A percentile compares a stretch with the other conserved stretches of the same genome.
phyloP scores from a whole-genome alignment of 2,113 vertebrate genomes.

The Dipodomys merriami region DNA sequence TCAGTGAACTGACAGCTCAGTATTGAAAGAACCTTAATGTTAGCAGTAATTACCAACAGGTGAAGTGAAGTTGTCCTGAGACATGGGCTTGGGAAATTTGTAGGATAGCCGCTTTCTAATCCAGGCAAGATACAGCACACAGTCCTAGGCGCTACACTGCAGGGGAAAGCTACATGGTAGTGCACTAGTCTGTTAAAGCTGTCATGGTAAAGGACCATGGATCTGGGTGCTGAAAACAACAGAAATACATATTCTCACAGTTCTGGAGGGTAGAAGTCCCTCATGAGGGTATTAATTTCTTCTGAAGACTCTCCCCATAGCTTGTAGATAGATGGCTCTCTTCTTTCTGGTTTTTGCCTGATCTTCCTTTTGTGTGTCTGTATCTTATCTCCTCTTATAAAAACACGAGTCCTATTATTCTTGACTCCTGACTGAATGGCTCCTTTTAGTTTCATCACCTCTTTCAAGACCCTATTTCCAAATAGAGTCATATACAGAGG shows the following conservation, averaged over 20 bases:
- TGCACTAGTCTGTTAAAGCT: background rate
- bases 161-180: background rate
- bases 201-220: background rate
- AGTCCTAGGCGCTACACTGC: background rate
- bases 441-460: background rate
- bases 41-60: background rate
- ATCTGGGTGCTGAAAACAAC: background rate
- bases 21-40: background rate
- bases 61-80: background rate
- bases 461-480: background rate
- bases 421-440: background rate
- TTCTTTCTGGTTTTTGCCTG: background rate
- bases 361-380: background rate
- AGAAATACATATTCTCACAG: background rate
- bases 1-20: background rate
- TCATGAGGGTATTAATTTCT: background rate
- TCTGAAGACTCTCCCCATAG: background rate
- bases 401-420: too few relatives aligned
- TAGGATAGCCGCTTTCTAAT: background rate
- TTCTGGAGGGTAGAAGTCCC: background rate
- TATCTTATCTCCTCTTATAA: background rate
- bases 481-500: background rate
- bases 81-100: background rate
- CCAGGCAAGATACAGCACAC: background rate
- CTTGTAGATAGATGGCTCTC: too few relatives aligned